Conservation (phyloP, 2,797 vertebrate species). For the Gymnothorax javanicus region DNA sequence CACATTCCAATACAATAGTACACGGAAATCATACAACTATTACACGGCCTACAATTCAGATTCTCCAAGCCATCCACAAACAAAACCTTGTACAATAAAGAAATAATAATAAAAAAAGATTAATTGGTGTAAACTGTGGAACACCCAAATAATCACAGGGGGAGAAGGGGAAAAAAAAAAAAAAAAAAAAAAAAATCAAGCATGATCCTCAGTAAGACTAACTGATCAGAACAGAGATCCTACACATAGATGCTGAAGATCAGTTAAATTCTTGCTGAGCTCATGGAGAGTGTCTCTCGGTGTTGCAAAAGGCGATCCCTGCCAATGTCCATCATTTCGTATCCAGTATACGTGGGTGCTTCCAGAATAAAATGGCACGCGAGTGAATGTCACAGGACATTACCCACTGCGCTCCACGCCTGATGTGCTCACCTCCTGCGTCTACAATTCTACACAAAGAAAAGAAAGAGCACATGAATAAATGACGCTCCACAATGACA, state of each 20-base stretch:
- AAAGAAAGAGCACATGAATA: conserved; percentile 2
- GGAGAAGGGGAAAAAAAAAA: too few relatives aligned
- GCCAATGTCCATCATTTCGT: neutral
- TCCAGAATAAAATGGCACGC: neutral
- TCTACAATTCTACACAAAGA: neutral
- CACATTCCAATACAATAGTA: neutral
- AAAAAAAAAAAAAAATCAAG: too few relatives aligned
- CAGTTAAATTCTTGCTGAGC: neutral
- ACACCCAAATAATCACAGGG: neutral
- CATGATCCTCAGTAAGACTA: neutral
- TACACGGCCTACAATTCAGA: neutral
- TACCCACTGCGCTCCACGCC: neutral
- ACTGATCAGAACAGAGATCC: neutral
- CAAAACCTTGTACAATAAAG: neutral
- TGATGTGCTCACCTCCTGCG: neutral
- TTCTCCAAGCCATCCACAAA: neutral
- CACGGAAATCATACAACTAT: neutral
- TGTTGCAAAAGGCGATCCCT: neutral
- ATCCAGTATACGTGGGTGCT: neutral
- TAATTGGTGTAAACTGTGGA: neutral
- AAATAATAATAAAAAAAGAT: neutral
- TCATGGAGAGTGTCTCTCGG: neutral
- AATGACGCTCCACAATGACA: neutral
- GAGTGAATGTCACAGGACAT: too few relatives aligned
- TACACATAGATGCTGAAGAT: neutral